Evolutionary conservation across 2,888 invertebrate species (phyloP), one percentile per base, ranked within the genome.

Genomic region (Pherbina coryleti): DNA sequence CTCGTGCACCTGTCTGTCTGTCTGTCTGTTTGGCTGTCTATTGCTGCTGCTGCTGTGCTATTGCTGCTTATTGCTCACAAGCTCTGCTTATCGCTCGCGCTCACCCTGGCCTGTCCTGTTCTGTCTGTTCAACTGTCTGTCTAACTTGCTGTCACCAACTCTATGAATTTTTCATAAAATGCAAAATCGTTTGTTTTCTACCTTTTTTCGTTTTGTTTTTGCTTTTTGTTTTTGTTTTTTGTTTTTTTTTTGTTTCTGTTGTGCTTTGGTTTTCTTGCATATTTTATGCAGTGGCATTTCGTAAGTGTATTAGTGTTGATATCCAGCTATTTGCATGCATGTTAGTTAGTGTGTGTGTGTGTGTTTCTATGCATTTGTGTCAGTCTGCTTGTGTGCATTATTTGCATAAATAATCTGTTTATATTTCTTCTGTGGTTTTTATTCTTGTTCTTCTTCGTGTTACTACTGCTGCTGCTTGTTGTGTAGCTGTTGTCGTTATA

Each of bases 371-470:
- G 72, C 17, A 9, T 28, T 37, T 73, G 44, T 44, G 44, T 57
- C 34, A 22, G 55, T 57, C n/a, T 57, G 31, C 19, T 37, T 69
- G 67, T 44, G 69, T 49, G 51, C 60, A 60, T 60, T 62, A 73
- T 72, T 72, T 72, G 72, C 72, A 72, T 72, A 72, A 72, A 72
- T 72, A 72, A 72, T 72, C 72, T 72, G 72, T 72, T 72, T 72
- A 72, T 72, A 37, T 72, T 44, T 57, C 19, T 70, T 17, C 72
- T 19, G 22, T 60, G 34, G 34, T 34, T 72, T 57, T 57, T 8
- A 34, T n/a, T 44, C 14, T 22, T 69, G 28, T 60, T 9, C 22
- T 57, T 60, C 14, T 60, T 60, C 14, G 7, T 60, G 8, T 28
- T 60, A 1, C 2, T 60, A 28, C 14, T 60, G 2, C 2, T 60